These are phyloP conservation scores for Drosophila robusta DNA, from an alignment of 2,888 invertebrate species.

Conservation along the genomic window DNA sequence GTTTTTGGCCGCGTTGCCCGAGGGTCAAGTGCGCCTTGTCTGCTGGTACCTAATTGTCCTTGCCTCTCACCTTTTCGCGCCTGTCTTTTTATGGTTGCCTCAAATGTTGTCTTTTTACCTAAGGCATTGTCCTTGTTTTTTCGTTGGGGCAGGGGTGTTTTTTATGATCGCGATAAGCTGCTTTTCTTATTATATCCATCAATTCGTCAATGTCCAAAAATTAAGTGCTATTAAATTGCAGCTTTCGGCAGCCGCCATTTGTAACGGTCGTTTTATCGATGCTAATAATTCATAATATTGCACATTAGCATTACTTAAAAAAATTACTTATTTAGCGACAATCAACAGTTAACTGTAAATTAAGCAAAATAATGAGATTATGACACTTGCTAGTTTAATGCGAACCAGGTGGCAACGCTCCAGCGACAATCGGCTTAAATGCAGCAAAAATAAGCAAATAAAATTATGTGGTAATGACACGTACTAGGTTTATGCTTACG, in stretches of 20 bases:
- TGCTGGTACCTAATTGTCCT: conserved; percentile 46
- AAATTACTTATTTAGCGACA: not conserved
- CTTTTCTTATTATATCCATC: conserved; percentile 17
- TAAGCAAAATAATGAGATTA: not conserved
- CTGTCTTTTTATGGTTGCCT: conserved; percentile 55
- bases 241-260: conserved; percentile 21
- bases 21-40: conserved; percentile 64
- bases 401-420: not conserved
- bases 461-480: conserved; percentile 5
- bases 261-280: not conserved
- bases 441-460: not conserved
- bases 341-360: not conserved
- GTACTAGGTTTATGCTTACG: not conserved
- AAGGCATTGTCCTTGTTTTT: conserved; percentile 36
- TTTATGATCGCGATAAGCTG: conserved; percentile 48
- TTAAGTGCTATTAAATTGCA: conserved; percentile 13
- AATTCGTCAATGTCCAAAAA: conserved; percentile 40
- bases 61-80: conserved; percentile 30
- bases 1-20: conserved; percentile 26
- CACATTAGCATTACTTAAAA: not conserved
- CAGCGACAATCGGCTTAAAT: too few relatives aligned
- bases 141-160: not conserved
- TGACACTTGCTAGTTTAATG: conserved; percentile 5
- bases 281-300: not conserved
- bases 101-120: conserved; percentile 16